These are phyloP conservation scores for Amphipyra berbera DNA, from an alignment of 2,888 invertebrate species.

Conservation along the genomic window DNA sequence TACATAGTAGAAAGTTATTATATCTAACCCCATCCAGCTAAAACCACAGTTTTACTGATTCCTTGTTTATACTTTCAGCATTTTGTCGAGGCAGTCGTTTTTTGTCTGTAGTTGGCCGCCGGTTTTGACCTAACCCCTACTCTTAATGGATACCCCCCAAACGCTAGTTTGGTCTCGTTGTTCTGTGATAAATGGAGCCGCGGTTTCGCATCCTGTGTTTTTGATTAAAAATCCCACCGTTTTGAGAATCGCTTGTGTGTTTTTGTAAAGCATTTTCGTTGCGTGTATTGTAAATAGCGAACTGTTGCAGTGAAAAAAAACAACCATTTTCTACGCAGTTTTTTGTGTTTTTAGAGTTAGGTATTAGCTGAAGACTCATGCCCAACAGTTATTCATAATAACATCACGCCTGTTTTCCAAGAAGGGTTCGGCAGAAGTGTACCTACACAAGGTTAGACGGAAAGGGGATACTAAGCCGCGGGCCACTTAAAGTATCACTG, in stretches of 20 bases:
- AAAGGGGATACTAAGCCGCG: too few species aligned
- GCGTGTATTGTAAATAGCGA: background rate
- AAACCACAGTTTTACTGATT: too few species aligned
- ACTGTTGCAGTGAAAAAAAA: background rate
- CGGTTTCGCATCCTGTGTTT: constrained; percentile 5
- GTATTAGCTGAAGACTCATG: too few species aligned
- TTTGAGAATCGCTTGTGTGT: constrained; percentile 12
- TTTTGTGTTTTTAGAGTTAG: too few species aligned
- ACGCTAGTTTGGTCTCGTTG: constrained; percentile 25
- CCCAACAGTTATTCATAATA: too few species aligned
- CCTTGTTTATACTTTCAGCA: constrained; percentile 14
- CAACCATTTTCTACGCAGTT: too few species aligned
- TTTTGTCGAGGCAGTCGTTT: constrained; percentile 27
- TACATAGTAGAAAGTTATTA: too few species aligned
- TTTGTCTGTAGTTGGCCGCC: constrained; percentile 20
- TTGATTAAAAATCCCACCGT: constrained; percentile 12
- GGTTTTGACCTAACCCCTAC: constrained; percentile 31
- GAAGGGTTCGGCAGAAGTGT: too few species aligned
- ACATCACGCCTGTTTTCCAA: too few species aligned
- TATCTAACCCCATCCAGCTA: too few species aligned
- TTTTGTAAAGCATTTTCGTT: background rate
- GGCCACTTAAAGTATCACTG: too few species aligned
- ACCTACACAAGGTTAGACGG: too few species aligned
- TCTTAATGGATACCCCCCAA: constrained; percentile 51
- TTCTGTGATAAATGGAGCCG: constrained; percentile 30